Evolutionary conservation across 2,113 vertebrate genomes (phyloP).

Genomic region (Embiotoca jacksoni): DNA sequence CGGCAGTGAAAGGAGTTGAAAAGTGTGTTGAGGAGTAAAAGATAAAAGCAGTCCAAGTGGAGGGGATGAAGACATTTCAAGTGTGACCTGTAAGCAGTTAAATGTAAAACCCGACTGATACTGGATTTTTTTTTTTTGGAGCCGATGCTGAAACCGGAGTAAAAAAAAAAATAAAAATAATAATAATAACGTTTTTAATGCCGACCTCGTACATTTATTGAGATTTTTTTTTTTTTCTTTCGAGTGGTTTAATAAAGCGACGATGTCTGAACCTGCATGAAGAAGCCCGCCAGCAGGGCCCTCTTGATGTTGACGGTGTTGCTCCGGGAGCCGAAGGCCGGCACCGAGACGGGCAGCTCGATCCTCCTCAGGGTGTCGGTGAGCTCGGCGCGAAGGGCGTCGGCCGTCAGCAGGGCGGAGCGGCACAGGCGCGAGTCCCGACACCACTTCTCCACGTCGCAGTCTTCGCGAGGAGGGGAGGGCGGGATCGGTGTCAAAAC

Average conservation of each 20-base stretch:
- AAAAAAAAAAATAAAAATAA: background rate
- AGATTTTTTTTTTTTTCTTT: background rate
- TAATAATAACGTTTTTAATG: too few species aligned
- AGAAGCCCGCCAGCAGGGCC: slow-evolving; percentile 91
- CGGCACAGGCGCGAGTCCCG: slow-evolving; percentile 85
- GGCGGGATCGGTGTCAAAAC: background rate
- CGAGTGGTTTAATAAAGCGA: background rate
- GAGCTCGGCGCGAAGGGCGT: slow-evolving; percentile 84
- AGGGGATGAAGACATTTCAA: too few species aligned
- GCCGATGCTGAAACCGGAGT: too few species aligned
- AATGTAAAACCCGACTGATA: too few species aligned
- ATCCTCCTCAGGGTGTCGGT: slow-evolving; percentile 86
- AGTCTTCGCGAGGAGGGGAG: slow-evolving; percentile 70
- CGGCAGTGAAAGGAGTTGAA: background rate
- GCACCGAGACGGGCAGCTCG: slow-evolving; percentile 90
- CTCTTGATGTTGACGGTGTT: slow-evolving; percentile 88
- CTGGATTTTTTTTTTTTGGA: too few species aligned
- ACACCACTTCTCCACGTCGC: slow-evolving; percentile 87
- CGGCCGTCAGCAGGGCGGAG: slow-evolving; percentile 85
- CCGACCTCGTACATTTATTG: too few species aligned
- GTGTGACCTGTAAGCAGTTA: too few species aligned
- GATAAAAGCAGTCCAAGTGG: too few species aligned
- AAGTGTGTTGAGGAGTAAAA: too few species aligned
- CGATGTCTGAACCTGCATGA: slow-evolving; percentile 88
- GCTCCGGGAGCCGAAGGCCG: slow-evolving; percentile 85